Conservation (phyloP, 2,113 vertebrate genomes). For the Pangasianodon gigas region DNA sequence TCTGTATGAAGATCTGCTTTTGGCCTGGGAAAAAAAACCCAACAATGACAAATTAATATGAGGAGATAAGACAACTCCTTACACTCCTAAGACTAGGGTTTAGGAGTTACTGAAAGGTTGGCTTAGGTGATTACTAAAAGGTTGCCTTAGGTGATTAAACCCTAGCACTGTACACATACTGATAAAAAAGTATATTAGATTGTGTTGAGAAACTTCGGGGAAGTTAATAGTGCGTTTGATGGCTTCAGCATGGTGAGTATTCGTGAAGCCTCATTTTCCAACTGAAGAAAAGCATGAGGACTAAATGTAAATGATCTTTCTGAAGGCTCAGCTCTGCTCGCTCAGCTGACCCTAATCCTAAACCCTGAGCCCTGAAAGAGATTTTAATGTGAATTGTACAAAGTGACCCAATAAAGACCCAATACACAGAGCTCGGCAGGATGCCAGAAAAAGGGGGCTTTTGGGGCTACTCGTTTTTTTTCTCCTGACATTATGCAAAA, state of each 20-base stretch:
- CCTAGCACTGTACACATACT: conserved; percentile 6
- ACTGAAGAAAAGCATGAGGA: conserved; percentile 30
- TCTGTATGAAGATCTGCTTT: conserved; percentile 66
- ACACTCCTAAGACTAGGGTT: background rate
- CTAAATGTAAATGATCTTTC: conserved; percentile 46
- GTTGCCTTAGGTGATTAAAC: background rate
- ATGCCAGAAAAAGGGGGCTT: conserved; percentile 24
- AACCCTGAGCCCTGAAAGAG: conserved; percentile 51
- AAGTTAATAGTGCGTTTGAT: conserved; percentile 37
- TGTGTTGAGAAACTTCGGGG: conserved; percentile 3
- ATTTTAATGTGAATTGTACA: conserved; percentile 54
- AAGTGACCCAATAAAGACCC: conserved; percentile 51
- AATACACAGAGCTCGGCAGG: conserved; percentile 42
- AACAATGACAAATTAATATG: background rate
- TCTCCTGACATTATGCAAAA: conserved; percentile 30
- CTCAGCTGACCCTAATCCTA: conserved; percentile 44
- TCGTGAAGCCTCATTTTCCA: conserved; percentile 32
- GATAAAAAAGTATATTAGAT: background rate
- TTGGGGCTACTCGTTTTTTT: background rate
- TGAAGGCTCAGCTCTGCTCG: conserved; percentile 22
- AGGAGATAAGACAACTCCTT: background rate
- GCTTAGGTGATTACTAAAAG: background rate
- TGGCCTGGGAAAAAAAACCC: conserved; percentile 61
- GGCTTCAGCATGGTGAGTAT: conserved; percentile 27
- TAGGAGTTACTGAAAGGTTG: background rate